Evolutionary conservation across 2,113 vertebrate genomes (phyloP), one percentile per base, ranked within the genome.

Genomic region (Sorex fumeus): DNA sequence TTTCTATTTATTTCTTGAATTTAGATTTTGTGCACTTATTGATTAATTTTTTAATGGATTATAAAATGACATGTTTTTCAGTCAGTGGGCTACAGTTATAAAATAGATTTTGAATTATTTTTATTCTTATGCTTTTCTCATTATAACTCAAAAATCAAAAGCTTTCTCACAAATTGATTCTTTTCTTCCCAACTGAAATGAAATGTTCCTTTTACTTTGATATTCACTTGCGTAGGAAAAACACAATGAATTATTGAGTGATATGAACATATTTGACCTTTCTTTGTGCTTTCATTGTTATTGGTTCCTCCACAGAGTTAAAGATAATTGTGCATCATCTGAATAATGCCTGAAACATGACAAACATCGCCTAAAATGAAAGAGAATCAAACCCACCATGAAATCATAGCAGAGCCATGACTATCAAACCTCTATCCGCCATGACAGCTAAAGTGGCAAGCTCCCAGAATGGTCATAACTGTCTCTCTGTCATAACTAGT

Each of bases 241-340:
- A 15, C 30, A 72, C 9, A 90, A 93, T 93, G 92, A 95, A 92
- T 93, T 88, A 87, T 86, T 95, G 76, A 83, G 40, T 74, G 64
- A 90, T 72, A 96, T 80, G 32, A 89, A 71, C 21, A 23, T 70
- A 67, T 84, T 78, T 84, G 88, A 90, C 84, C 87, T 87, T 87
- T 76, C 88, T 86, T 69, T 95, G 69, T 77, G 43, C 50, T 93
- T 93, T 88, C 62, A 7, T 66, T 67, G 78, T 92, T 83, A 83
- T 64, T 91, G 71, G 86, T 81, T 92, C 34, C 85, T 80, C 84
- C 87, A 96, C 62, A 95, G 27, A 91, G 76, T 76, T 70, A 91
- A 87, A 84, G 74, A 90, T 75, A 91, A 95, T 28, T 21, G 70
- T 87, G 80, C 88, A 74, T 96, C 60, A 94, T 62, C 88, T 90